These are phyloP conservation scores for Aporophyla nigra DNA, from an alignment of 2,888 invertebrate species.

Conservation along the genomic window DNA sequence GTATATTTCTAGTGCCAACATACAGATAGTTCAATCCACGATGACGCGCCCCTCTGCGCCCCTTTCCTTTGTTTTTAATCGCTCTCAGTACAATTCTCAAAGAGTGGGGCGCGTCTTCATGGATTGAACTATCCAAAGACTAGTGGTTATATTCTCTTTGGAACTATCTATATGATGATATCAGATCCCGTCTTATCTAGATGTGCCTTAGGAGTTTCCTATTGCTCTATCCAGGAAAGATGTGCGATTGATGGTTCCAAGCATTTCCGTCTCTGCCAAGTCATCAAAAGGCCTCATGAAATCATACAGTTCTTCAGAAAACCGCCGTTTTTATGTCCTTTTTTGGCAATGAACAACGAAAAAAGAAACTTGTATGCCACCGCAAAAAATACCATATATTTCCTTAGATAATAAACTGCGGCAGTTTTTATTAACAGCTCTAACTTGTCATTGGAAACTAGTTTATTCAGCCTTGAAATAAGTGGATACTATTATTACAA, in stretches of 20 bases:
- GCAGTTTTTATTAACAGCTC: conserved; percentile 42
- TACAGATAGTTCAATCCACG: too few relatives aligned
- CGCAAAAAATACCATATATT: conserved; percentile 37
- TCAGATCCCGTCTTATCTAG: too few relatives aligned
- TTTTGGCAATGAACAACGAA: conserved; percentile 18
- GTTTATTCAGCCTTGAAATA: conserved; percentile 59
- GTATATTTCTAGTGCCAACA: too few relatives aligned
- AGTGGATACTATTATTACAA: conserved; percentile 5
- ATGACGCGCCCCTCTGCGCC: too few relatives aligned
- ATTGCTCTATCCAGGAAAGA: not conserved
- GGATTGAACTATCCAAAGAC: too few relatives aligned
- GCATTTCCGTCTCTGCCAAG: too few relatives aligned
- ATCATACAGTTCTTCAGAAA: not conserved
- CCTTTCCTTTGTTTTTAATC: too few relatives aligned
- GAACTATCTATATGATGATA: too few relatives aligned
- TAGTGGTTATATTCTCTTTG: too few relatives aligned
- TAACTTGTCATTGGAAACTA: conserved; percentile 46
- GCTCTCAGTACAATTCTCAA: too few relatives aligned
- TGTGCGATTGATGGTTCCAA: not conserved
- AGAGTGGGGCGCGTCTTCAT: too few relatives aligned
- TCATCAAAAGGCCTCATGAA: not conserved
- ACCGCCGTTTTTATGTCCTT: conserved; percentile 16
- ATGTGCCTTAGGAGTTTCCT: not conserved
- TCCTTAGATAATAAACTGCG: conserved; percentile 40
- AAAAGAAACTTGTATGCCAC: conserved; percentile 19